Evolutionary conservation across 2,888 invertebrate species (phyloP).

Genomic region (Nyleta sp.): DNA sequence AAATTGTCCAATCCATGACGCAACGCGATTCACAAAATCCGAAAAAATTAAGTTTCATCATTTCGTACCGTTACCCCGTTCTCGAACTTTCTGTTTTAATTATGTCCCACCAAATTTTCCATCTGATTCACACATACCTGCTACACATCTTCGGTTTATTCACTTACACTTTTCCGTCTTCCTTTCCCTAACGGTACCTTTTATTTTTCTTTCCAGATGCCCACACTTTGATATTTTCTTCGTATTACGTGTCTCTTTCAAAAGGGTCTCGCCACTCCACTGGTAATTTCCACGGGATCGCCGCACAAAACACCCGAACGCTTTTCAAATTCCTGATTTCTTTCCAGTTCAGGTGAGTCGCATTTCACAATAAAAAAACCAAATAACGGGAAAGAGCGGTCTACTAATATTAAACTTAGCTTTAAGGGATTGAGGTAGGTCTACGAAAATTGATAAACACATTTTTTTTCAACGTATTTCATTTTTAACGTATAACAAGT

Average conservation of each 20-base stretch:
- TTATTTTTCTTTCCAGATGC: slow-evolving; percentile 40
- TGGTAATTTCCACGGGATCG: slow-evolving; percentile 34
- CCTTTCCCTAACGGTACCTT: slow-evolving; percentile 51
- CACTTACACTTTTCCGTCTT: slow-evolving; percentile 60
- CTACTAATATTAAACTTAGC: slow-evolving; percentile 18
- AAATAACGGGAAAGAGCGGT: slow-evolving; percentile 16
- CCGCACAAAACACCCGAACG: slow-evolving; percentile 23
- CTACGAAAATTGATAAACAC: background rate
- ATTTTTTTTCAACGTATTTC: too few relatives aligned
- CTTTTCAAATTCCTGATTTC: slow-evolving; percentile 50
- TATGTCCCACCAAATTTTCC: slow-evolving; percentile 40
- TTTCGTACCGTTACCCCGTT: slow-evolving; percentile 36
- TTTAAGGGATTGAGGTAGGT: slow-evolving; percentile 30
- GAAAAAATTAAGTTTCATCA: slow-evolving; percentile 35
- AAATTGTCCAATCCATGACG: background rate
- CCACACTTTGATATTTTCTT: slow-evolving; percentile 42
- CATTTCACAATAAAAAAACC: slow-evolving; percentile 7
- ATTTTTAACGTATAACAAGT: too few relatives aligned
- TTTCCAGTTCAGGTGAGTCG: slow-evolving; percentile 21
- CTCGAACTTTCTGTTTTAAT: slow-evolving; percentile 49
- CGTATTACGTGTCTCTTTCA: slow-evolving; percentile 37
- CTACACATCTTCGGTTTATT: slow-evolving; percentile 37
- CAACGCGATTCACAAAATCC: slow-evolving; percentile 3
- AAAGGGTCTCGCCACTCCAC: slow-evolving; percentile 33
- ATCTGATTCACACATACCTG: slow-evolving; percentile 32